Evolutionary conservation across 1,140 invertebrate species (phyloP), one percentile per base, ranked within the genome.

Genomic region (Temnothorax nylanderi): DNA sequence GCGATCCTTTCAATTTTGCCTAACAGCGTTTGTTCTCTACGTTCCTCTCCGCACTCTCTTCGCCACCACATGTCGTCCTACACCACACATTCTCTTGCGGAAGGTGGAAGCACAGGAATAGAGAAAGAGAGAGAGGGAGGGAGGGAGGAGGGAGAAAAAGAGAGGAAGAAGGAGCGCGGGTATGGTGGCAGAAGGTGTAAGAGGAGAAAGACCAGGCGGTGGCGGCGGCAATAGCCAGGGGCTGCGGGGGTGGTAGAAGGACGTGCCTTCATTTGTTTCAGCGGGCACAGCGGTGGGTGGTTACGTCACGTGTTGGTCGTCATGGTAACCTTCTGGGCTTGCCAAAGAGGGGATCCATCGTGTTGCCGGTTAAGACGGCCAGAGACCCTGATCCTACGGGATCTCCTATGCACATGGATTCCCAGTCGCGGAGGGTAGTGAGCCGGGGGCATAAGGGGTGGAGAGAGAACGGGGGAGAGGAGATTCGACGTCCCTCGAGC

Each of bases 231-330:
- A 65, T 51, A 86, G 75, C 64, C 76, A 85, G 80, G 67, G 80
- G 87, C 32, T 65, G 72, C 54, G 62, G 85, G 88, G 81, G 58
- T 64, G 56, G 91, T 89, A 93, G 91, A 92, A 94, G 94, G 92
- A 94, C 93, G 94, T 94, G 94, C 94, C 95, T 95, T 95, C 95
- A 95, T 95, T 95, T 95, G 95, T 95, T 95, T 95, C 95, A 95
- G 89, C 92, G 93, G 94, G 93, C 86, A 94, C 89, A 91, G 82
- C 80, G 87, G 91, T 93, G 91, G 93, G 93, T 95, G 93, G 94
- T 94, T 95, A 95, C 95, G 94, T 94, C 94, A 95, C 94, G 93
- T 92, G 94, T 94, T 93, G 92, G 94, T 95, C 91, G 94, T 91
- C 94, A 95, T 95, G 94, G 95, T 92, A 95, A 95, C 95, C 91